Evolutionary conservation across 2,888 invertebrate genomes (phyloP).

Genomic region (Hyposoter didymator): DNA sequence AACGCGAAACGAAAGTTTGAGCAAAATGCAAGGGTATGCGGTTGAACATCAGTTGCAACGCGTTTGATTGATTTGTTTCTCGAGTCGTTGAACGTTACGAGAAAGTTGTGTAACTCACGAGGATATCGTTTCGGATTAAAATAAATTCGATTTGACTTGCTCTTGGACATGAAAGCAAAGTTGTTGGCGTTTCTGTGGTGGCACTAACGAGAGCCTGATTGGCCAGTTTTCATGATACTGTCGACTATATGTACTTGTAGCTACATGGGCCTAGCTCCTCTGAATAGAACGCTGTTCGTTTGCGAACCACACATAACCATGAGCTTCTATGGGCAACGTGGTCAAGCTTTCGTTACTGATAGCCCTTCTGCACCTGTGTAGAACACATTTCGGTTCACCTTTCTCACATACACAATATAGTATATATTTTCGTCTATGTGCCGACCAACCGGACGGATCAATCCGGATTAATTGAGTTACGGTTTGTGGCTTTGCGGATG

Average conservation of each 20-base stretch:
- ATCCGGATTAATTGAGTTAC: conserved; percentile 83
- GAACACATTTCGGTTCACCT: conserved; percentile 51
- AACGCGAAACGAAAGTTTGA: not conserved
- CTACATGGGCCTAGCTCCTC: conserved; percentile 2
- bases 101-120: not conserved
- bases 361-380: conserved; percentile 52
- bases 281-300: conserved; percentile 69
- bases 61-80: not conserved
- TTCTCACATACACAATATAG: conserved; percentile 32
- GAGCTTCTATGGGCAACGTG: conserved; percentile 15
- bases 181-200: conserved; percentile 23
- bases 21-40: not conserved
- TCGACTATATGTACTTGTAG: not conserved
- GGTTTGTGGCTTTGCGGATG: conserved; percentile 80
- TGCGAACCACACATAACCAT: conserved; percentile 47
- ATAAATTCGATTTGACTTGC: not conserved
- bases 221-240: conserved; percentile 45
- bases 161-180: conserved; percentile 22
- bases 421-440: conserved; percentile 28
- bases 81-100: not conserved
- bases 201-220: conserved; percentile 56
- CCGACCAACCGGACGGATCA: conserved; percentile 75
- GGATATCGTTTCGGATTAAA: not conserved
- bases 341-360: conserved; percentile 37
- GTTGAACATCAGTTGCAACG: not conserved